Conservation (phyloP, 2,113 vertebrate species). For the Rhinogobius similis region DNA sequence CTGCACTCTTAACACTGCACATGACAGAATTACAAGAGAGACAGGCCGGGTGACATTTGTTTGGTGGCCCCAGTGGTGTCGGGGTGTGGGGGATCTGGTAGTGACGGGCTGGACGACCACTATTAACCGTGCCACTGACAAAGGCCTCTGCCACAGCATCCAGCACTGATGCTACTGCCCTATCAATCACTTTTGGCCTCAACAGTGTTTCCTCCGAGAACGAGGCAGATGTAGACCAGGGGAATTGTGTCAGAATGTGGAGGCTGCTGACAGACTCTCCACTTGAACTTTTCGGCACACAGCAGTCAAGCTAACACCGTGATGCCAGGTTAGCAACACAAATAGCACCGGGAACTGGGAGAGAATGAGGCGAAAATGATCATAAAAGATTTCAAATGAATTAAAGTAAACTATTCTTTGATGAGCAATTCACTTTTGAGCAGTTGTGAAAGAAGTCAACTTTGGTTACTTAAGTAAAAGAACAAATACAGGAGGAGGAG, state of each 20-base stretch:
- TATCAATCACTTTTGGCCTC: slow-evolving; percentile 57
- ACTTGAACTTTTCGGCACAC: slow-evolving; percentile 42
- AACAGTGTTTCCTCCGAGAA: slow-evolving; percentile 51
- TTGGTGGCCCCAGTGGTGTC: slow-evolving; percentile 60
- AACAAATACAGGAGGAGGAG: no score
- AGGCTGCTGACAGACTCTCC: slow-evolving; percentile 59
- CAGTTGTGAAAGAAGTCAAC: no score
- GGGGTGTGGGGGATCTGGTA: slow-evolving; percentile 17
- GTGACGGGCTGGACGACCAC: slow-evolving; percentile 43
- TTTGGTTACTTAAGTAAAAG: no score
- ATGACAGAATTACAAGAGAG: slow-evolving; percentile 42
- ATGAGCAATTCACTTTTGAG: no score
- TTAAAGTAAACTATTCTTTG: no score
- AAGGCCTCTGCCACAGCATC: slow-evolving; percentile 62
- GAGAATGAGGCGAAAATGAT: no score
- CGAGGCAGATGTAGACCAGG: slow-evolving; percentile 55
- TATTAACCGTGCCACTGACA: slow-evolving; percentile 47
- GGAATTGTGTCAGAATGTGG: slow-evolving; percentile 50
- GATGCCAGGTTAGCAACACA: slow-evolving; percentile 29
- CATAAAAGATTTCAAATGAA: no score
- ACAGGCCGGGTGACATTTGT: slow-evolving; percentile 64
- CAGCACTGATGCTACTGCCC: slow-evolving; percentile 60
- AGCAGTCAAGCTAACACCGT: slow-evolving; percentile 48
- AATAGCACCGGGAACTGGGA: slow-evolving; percentile 19
- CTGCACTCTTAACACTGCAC: slow-evolving; percentile 37